Percentiles rank a stretch among this genome's conserved stretches.
These are phyloP conservation scores for Paramuricea clavata DNA, from an alignment of 92 coral and sea anemone genomes.

Conservation along the genomic window DNA sequence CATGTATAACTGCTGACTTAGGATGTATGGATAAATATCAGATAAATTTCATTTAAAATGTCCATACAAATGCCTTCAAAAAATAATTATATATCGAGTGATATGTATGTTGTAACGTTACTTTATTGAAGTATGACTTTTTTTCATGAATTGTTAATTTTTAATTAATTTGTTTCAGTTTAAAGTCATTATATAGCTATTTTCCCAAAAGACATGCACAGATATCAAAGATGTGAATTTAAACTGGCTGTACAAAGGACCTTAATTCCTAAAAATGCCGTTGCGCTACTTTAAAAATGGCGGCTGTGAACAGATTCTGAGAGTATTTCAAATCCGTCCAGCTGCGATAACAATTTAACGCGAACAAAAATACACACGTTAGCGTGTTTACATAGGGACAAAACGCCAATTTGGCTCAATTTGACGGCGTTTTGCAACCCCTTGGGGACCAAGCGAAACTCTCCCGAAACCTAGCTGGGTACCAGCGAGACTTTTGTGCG, in stretches of 20 bases:
- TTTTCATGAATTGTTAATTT: no score
- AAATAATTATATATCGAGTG: no score
- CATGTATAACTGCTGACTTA: no score
- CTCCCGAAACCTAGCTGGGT: background rate
- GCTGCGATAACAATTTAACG: conserved; percentile 22
- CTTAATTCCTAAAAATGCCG: no score
- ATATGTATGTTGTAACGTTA: no score
- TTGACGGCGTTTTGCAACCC: conserved; percentile 37
- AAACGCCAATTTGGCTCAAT: conserved; percentile 29
- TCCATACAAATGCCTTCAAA: no score
- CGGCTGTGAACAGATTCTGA: conserved; percentile 5
- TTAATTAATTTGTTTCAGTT: no score
- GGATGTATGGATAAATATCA: no score
- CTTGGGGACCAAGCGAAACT: background rate
- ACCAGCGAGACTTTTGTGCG: background rate
- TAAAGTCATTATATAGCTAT: no score
- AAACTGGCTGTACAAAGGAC: background rate
- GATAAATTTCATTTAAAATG: no score
- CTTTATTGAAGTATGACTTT: no score
- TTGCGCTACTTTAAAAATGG: background rate
- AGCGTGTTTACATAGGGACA: conserved; percentile 26
- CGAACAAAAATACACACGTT: conserved; percentile 30
- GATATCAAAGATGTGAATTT: background rate
- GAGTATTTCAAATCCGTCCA: conserved; percentile 15
- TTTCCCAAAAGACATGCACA: no score